Evolutionary conservation across 2,113 vertebrate genomes (phyloP), one percentile per base, ranked within the genome.

Genomic region (Alaudala cheleensis): DNA sequence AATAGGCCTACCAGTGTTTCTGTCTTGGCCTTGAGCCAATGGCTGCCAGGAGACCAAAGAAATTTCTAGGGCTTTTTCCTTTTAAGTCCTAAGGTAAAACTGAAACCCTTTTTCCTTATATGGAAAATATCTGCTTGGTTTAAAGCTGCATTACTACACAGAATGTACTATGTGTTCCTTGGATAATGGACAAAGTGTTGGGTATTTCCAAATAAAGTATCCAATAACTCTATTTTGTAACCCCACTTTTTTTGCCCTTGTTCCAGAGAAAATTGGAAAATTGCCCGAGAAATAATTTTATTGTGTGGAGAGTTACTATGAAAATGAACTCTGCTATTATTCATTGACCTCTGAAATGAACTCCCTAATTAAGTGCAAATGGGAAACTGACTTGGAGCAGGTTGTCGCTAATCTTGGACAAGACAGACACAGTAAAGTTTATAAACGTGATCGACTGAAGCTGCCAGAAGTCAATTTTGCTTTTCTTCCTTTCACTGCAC

Each of bases 361-460:
- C 97, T 98, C 97, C 76, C 90, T 98, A 98, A 98, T 98, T 98
- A 98, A 98, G 97, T 98, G 97, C 97, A 98, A 98, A 98, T 98
- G 98, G 97, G 97, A 98, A 98, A 92, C 96, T 95, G 97, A 96
- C 96, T 98, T 97, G 96, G 97, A 98, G 96, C 95, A 96, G 97
- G 96, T 96, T 96, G 97, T 93, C 97, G 97, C 96, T 97, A 96
- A 98, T 95, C 96, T 97, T 97, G 97, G 97, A 97, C 95, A 96
- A 94, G 93, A 96, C 97, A 98, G 96, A 97, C 93, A 81, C 81
- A 93, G 96, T 94, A 97, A 97, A 98, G 97, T 98, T 98, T 98
- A 98, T 97, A 97, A 98, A 98, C 98, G 96, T 96, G 88, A 97
- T 97, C 95, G 95, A 83, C 82, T 91, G 81, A 93, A 88, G 88